Conservation (phyloP, 1,140 invertebrate species). For the Phymastichus coffea region DNA sequence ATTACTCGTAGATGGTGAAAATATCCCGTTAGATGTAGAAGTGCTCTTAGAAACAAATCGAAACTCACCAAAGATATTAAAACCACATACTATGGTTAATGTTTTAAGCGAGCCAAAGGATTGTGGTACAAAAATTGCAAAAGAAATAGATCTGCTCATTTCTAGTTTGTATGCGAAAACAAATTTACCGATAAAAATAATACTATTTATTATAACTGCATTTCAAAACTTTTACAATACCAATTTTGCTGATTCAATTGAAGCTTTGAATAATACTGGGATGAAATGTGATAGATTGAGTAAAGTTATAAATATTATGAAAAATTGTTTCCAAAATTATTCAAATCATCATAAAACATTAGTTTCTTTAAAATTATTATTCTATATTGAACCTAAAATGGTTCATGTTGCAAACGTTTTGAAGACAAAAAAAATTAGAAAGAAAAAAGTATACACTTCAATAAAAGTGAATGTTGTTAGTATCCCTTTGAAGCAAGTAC, state of each 20-base stretch:
- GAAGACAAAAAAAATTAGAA: neutral
- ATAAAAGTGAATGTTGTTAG: neutral
- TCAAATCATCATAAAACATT: neutral
- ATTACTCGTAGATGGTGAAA: too few species aligned
- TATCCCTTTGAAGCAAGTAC: too few species aligned
- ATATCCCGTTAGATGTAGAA: too few species aligned
- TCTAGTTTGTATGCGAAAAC: conserved; percentile 28
- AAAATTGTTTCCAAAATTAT: conserved; percentile 11
- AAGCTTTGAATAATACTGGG: neutral
- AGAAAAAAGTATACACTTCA: too few species aligned
- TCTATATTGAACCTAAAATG: neutral
- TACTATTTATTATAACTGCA: too few species aligned
- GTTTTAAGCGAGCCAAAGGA: too few species aligned
- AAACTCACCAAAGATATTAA: too few species aligned
- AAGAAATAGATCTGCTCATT: too few species aligned
- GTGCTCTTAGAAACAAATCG: too few species aligned
- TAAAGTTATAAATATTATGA: neutral
- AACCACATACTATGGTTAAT: too few species aligned
- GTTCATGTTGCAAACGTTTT: neutral
- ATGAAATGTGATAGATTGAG: neutral
- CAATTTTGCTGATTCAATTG: neutral
- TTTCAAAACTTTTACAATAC: neutral
- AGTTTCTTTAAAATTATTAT: neutral
- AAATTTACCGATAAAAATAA: conserved; percentile 24
- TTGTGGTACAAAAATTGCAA: neutral